Evolutionary conservation across 2,888 invertebrate genomes (phyloP), one percentile per base, ranked within the genome.

Genomic region (Folsomia manolachei): DNA sequence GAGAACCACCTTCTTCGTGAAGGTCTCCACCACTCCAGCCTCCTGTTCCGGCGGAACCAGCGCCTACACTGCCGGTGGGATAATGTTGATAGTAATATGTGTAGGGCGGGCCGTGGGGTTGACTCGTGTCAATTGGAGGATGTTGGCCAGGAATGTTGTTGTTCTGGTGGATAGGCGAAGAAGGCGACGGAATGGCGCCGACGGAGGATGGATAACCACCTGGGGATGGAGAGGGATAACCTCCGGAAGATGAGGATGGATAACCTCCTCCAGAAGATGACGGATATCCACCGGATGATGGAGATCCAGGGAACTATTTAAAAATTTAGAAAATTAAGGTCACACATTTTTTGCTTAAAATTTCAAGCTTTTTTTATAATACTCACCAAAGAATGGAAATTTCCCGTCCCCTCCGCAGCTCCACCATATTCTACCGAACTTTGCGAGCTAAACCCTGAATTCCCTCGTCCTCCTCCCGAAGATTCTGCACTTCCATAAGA

Each of bases 71-170:
- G 9, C 63, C 64, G 1, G 39, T 27, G 9, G 80, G 78, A 61
- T 77, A 77, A 25, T 80, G 80, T 23, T 77, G 74, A 70, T 80
- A 79, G 66, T 76, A 76, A 67, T 79, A 78, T 14, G 78, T 71
- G 60, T 79, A 76, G 0, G 76, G 56, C 0, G 75, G 72, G 2
- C 70, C 70, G 1, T 73, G 64, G 11, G 64, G 25, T 67, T 24
- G 64, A 62, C 27, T 51, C 18, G 21, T 56, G 4, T 56, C 56
- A 56, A 56, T 19, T 56, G 56, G 64, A 23, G 24, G 63, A 19
- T 63, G 26, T 63, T 63, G 63, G 4, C 56, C 56, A 14, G 7
- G 56, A 56, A 56, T 56, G 23, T 63, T 63, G 24, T 24, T 24
- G n/a, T 23, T 23, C n/a, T n/a, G n/a, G n/a, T n/a, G n/a, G n/a